These are phyloP conservation scores for Ictalurus furcatus DNA, from an alignment of 2,113 vertebrate genomes.

Conservation along the genomic window DNA sequence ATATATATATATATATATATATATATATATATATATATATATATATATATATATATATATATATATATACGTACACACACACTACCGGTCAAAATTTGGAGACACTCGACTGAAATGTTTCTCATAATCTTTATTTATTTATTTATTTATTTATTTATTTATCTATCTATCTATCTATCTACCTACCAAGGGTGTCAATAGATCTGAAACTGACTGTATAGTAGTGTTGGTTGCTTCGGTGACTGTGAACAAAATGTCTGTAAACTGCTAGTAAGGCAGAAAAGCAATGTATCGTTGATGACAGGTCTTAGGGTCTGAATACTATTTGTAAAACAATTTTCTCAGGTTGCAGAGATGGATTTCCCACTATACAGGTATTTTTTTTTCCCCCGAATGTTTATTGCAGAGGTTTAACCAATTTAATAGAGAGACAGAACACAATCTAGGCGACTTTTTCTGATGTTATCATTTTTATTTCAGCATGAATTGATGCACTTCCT, in stretches of 20 bases:
- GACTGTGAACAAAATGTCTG: not conserved
- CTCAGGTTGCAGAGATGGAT: not conserved
- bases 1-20: no score
- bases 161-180: no score
- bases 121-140: no score
- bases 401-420: not conserved
- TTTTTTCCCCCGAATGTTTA: not conserved
- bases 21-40: no score
- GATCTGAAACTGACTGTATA: not conserved
- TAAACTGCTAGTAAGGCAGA: not conserved
- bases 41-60: no score
- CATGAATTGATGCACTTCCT: slow-evolving; percentile 2
- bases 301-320: not conserved
- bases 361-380: not conserved
- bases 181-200: not conserved
- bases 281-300: not conserved
- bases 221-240: not conserved
- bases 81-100: no score
- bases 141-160: no score
- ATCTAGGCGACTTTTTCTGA: not conserved
- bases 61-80: no score
- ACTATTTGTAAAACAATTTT: not conserved
- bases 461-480: not conserved
- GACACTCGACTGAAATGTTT: no score
- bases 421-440: not conserved